Conservation (phyloP, 2,888 invertebrate species). For the Acronicta aceris region DNA sequence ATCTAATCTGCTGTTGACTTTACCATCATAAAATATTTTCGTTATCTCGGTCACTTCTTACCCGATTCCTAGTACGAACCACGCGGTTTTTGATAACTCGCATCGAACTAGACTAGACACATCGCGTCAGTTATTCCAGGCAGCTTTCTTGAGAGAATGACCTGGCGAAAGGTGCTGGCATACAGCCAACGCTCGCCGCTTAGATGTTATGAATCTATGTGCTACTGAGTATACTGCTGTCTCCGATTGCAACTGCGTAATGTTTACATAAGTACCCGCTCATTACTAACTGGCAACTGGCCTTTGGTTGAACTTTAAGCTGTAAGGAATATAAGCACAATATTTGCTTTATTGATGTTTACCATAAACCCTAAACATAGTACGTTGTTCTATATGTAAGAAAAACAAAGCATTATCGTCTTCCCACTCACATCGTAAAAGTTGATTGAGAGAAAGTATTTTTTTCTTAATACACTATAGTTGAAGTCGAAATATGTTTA, state of each 20-base stretch:
- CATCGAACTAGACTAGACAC: constrained; percentile 48
- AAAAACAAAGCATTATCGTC: constrained; percentile 40
- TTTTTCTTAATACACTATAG: constrained; percentile 29
- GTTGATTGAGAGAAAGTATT: constrained; percentile 33
- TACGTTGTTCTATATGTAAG: constrained; percentile 33
- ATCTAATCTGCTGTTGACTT: constrained; percentile 40
- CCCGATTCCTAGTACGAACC: constrained; percentile 36
- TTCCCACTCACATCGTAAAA: constrained; percentile 39
- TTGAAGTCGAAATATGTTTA: constrained; percentile 15
- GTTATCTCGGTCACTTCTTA: constrained; percentile 32
- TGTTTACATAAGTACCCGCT: constrained; percentile 53
- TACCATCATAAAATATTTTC: constrained; percentile 48
- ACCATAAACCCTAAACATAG: constrained; percentile 28
- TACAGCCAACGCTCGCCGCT: constrained; percentile 60
- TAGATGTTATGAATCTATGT: constrained; percentile 49
- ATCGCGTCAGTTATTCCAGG: constrained; percentile 69
- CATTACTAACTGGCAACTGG: constrained; percentile 8
- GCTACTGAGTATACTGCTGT: constrained; percentile 49
- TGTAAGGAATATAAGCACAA: constrained; percentile 2
- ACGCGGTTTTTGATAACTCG: constrained; percentile 55
- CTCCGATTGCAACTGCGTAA: constrained; percentile 55
- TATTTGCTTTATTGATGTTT: constrained; percentile 13
- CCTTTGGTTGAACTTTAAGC: constrained; percentile 15
- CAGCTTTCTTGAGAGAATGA: constrained; percentile 74
- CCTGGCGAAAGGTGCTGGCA: constrained; percentile 78